Percentiles rank a stretch among this genome's conserved stretches.
Evolutionary conservation across 2,797 vertebrate genomes (phyloP).

Genomic region (Onychomys leucogaster): DNA sequence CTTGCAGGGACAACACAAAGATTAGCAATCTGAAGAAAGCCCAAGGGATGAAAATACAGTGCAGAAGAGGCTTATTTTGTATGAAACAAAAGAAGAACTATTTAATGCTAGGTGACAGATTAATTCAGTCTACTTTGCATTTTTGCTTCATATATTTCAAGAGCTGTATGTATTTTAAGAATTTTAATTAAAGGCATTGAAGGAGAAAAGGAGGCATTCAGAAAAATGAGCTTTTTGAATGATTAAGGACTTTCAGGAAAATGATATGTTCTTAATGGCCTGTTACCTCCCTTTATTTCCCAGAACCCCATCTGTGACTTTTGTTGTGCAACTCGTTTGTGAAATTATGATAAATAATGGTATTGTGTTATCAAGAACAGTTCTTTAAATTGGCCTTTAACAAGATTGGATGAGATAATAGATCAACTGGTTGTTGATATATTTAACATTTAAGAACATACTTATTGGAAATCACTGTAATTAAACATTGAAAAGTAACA

Average conservation of each 20-base stretch:
- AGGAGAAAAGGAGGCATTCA: slow-evolving; percentile 66
- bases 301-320: background rate
- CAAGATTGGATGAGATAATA: background rate
- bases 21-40: slow-evolving; percentile 70
- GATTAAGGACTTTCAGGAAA: slow-evolving; percentile 47
- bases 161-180: slow-evolving; percentile 43
- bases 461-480: background rate
- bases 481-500: background rate
- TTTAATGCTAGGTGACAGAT: slow-evolving; percentile 65
- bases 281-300: slow-evolving; percentile 7
- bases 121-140: slow-evolving; percentile 20
- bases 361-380: background rate
- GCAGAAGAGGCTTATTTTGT: slow-evolving; percentile 43
- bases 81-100: slow-evolving; percentile 65
- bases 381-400: slow-evolving; percentile 35
- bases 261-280: background rate
- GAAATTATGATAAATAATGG: slow-evolving; percentile 38
- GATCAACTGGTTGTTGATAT: background rate
- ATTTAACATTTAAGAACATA: slow-evolving; percentile 4
- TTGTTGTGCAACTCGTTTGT: slow-evolving; percentile 6
- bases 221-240: slow-evolving; percentile 51
- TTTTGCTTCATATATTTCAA: slow-evolving; percentile 57
- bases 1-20: slow-evolving; percentile 71
- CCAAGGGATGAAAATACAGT: slow-evolving; percentile 38
- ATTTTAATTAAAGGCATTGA: slow-evolving; percentile 72